phyloP scores from a whole-genome alignment of 2,797 vertebrate species.

The Sebastolobus altivelis region DNA sequence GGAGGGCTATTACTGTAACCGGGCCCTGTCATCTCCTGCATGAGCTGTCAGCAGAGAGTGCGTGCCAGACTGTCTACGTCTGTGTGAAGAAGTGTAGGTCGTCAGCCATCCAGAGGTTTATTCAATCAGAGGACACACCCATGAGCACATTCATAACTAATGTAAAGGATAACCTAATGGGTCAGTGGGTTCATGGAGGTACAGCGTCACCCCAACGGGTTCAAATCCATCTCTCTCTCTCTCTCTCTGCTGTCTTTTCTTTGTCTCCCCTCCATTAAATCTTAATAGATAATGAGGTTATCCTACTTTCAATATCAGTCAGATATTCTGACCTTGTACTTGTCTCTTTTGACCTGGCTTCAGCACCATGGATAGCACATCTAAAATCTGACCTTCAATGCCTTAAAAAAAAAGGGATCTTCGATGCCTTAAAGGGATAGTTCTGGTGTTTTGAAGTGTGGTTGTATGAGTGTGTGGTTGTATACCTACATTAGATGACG shows the following conservation, averaged over 20 bases:
- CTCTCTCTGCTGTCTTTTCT: not conserved
- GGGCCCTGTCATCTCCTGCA: constrained; percentile 65
- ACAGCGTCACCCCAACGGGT: not conserved
- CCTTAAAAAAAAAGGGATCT: no score
- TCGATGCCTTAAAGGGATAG: not conserved
- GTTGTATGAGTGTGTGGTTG: no score
- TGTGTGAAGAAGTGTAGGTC: constrained; percentile 25
- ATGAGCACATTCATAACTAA: not conserved
- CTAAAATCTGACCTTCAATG: constrained; percentile 29
- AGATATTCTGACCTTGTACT: constrained; percentile 18
- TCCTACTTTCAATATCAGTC: not conserved
- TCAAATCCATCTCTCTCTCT: not conserved
- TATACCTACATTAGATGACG: no score
- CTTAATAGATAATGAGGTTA: not conserved
- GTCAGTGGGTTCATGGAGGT: not conserved
- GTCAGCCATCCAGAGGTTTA: not conserved
- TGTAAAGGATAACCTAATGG: not conserved
- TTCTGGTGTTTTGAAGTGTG: no score
- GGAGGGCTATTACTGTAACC: constrained; percentile 66
- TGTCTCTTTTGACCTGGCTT: constrained; percentile 47
- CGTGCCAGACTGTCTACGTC: constrained; percentile 33
- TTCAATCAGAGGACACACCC: constrained; percentile 30
- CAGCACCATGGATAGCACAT: constrained; percentile 82
- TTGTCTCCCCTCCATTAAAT: not conserved
- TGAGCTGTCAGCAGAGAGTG: constrained; percentile 52